phyloP scores from a whole-genome alignment of 2,113 vertebrate genomes.

The Poecile atricapillus region DNA sequence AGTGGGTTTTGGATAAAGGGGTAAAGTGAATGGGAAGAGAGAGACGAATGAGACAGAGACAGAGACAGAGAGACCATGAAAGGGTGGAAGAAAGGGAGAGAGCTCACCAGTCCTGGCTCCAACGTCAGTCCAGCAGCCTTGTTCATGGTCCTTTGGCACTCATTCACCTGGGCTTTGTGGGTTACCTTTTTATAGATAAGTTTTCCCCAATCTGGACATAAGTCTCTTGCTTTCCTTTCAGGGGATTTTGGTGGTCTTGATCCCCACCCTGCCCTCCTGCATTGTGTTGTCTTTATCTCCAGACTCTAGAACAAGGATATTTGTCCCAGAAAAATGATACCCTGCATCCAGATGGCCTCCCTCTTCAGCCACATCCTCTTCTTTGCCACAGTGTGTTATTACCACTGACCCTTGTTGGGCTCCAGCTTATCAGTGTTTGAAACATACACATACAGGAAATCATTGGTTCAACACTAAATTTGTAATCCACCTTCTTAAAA shows the following conservation, averaged over 20 bases:
- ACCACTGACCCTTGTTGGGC: too few relatives aligned
- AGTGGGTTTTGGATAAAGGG: not conserved
- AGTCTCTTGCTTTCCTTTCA: not conserved
- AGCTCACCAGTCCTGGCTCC: not conserved
- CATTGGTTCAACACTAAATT: not conserved
- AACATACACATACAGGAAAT: not conserved
- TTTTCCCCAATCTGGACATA: not conserved
- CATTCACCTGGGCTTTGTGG: not conserved
- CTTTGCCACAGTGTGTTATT: not conserved
- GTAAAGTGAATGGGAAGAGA: not conserved
- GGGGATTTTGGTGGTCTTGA: not conserved
- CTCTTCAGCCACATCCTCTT: not conserved
- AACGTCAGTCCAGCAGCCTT: fast-evolving
- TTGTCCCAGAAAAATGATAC: not conserved
- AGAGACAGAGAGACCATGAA: not conserved
- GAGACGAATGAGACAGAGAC: not conserved
- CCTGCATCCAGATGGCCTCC: not conserved
- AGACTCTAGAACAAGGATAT: not conserved
- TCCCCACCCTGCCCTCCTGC: not conserved
- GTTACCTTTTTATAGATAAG: not conserved
- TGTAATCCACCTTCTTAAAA: not conserved
- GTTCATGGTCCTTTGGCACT: not conserved
- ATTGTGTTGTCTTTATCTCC: not conserved
- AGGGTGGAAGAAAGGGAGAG: not conserved
- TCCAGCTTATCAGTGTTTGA: not conserved